Percentiles rank a stretch among this genome's conserved stretches.
These are phyloP conservation scores for Pseudonaja textilis DNA, from an alignment of 2,113 vertebrate species.

Conservation along the genomic window DNA sequence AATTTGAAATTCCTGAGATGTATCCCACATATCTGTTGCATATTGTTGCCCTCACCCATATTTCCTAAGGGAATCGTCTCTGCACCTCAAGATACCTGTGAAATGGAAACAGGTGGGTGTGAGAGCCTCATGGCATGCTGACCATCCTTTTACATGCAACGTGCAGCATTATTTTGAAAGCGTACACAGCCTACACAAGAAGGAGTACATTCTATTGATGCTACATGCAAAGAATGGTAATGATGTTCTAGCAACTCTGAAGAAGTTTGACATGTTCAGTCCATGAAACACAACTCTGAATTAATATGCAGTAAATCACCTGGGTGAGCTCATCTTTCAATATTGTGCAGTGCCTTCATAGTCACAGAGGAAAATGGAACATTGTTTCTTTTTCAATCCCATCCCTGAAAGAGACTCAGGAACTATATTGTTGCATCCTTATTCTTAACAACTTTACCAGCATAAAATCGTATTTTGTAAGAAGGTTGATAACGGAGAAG, in stretches of 20 bases:
- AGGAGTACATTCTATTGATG: not conserved
- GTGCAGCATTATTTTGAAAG: not conserved
- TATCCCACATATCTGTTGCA: not conserved
- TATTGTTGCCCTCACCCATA: not conserved
- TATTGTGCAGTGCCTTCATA: not conserved
- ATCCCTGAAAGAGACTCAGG: not conserved
- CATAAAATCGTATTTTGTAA: not conserved
- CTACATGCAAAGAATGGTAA: not conserved
- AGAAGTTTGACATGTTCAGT: not conserved
- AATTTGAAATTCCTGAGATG: not conserved
- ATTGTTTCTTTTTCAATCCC: not conserved
- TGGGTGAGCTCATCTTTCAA: not conserved
- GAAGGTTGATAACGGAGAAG: not conserved
- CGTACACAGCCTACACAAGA: not conserved
- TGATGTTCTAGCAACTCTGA: not conserved
- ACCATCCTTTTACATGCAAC: not conserved
- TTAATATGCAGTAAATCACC: not conserved
- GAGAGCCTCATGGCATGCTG: not conserved
- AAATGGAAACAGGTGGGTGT: not conserved
- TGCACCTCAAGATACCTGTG: not conserved
- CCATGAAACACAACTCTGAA: not conserved
- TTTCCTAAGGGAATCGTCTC: not conserved
- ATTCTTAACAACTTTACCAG: not conserved
- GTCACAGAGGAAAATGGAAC: not conserved
- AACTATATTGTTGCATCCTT: not conserved